Base-by-base conservation (phyloP, 2,113 vertebrate species). In the Ornithorhynchus anatinus region DNA sequence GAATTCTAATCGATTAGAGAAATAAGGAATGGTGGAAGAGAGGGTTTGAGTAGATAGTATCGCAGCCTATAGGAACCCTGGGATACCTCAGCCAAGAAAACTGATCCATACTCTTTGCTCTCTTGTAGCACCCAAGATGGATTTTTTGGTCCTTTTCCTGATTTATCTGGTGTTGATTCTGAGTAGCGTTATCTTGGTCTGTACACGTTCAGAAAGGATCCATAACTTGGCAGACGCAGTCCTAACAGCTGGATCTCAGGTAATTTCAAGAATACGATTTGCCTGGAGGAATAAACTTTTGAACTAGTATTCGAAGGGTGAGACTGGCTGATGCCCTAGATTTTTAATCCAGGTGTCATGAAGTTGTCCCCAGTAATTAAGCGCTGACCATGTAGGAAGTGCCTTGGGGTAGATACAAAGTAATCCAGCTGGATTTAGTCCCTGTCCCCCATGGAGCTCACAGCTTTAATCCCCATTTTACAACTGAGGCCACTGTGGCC, bases 91-190 rank as follows among this genome's bases (percentile, higher is more conserved):
- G 4, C 1, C 1, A 7, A 12, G 32, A 37, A 31, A 9, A 2
- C 50, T 50, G 0, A 58, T 2, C 0, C 13, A 8, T 31, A 1
- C 5, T 36, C 61, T 39, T 10, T 78, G 32, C 62, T 36, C 3
- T 54, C 0, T 73, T 48, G 4, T 76, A 89, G 91, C 70, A 42
- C 57, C 68, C 67, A 23, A 79, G 51, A 99, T 99, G 97, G 97
- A 99, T 32, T 98, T 99, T 75, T 89, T 97, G 80, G 87, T 87
- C 2, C 91, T 99, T 15, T 96, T 98, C 71, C 48, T 84, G 1
- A 9, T 95, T 17, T 99, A 99, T 73, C 47, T 96, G 36, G 45
- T 74, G 4, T 71, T 88, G 17, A 69, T 97, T 45, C 77, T 97
- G 15, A 15, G 86, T 0, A 59, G 89, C 25, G 58, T 88, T 1